phyloP scores from a whole-genome alignment of 2,113 vertebrate species.

The Mastomys coucha region DNA sequence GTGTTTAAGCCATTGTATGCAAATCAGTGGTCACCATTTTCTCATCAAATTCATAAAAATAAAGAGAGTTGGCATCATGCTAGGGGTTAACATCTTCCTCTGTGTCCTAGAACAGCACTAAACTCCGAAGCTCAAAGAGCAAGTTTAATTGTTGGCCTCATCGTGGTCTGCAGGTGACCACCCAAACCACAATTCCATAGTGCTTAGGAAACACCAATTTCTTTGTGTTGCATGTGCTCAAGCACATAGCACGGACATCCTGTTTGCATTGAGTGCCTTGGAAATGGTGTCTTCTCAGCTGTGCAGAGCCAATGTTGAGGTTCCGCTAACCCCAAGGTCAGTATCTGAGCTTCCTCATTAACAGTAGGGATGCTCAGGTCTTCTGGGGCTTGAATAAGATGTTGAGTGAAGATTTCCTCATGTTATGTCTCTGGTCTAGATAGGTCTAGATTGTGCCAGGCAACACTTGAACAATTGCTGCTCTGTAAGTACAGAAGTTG shows the following conservation, averaged over 20 bases:
- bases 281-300: background rate
- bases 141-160: background rate
- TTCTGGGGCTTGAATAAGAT: background rate
- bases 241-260: background rate
- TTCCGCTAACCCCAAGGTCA: background rate
- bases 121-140: background rate
- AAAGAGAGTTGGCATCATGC: background rate
- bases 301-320: background rate
- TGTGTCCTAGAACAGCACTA: background rate
- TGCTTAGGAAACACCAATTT: too few relatives aligned
- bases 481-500: background rate
- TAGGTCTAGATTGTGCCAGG: background rate
- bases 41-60: background rate
- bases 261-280: background rate
- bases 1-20: background rate
- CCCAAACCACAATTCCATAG: background rate
- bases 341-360: background rate
- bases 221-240: background rate
- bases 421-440: background rate
- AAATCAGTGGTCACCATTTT: background rate
- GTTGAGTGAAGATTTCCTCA: background rate
- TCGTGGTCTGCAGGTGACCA: too few relatives aligned
- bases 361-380: background rate
- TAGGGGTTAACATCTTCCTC: background rate
- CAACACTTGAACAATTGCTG: background rate